Evolutionary conservation across 1,140 invertebrate species (phyloP).

Genomic region (Brachionus rubens): DNA sequence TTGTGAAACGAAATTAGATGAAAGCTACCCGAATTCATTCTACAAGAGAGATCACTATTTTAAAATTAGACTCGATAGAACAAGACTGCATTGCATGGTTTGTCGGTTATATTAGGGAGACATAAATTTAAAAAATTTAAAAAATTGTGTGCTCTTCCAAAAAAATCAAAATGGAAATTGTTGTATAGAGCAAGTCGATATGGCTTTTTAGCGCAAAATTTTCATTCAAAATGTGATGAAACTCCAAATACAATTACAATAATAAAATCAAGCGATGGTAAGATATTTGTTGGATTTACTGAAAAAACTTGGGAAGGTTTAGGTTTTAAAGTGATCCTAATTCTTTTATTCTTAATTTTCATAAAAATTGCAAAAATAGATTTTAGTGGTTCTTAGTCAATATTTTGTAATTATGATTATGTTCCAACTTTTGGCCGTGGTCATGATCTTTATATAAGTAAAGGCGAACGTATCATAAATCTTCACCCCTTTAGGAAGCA

Average conservation of each 20-base stretch:
- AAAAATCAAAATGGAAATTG: conserved; percentile 18
- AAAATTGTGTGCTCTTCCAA: neutral
- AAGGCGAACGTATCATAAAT: too few relatives aligned
- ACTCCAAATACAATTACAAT: conserved; percentile 48
- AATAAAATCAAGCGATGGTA: conserved; percentile 43
- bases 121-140: too few relatives aligned
- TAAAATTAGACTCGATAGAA: too few relatives aligned
- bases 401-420: neutral
- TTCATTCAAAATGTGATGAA: conserved; percentile 48
- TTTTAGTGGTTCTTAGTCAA: neutral
- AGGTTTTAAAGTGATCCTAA: conserved; percentile 23
- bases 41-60: too few relatives aligned
- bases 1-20: too few relatives aligned
- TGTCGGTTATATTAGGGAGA: too few relatives aligned
- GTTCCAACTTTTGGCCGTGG: neutral
- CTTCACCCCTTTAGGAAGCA: too few relatives aligned
- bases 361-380: neutral
- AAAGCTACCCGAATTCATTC: too few relatives aligned
- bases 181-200: conserved; percentile 47
- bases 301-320: conserved; percentile 31
- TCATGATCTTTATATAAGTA: neutral
- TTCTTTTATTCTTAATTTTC: conserved; percentile 48
- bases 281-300: conserved; percentile 49
- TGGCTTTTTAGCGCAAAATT: conserved; percentile 46
- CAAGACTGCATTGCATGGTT: too few relatives aligned